phyloP scores from a whole-genome alignment of 1,140 invertebrate genomes.

The Scaptomyza graminum region DNA sequence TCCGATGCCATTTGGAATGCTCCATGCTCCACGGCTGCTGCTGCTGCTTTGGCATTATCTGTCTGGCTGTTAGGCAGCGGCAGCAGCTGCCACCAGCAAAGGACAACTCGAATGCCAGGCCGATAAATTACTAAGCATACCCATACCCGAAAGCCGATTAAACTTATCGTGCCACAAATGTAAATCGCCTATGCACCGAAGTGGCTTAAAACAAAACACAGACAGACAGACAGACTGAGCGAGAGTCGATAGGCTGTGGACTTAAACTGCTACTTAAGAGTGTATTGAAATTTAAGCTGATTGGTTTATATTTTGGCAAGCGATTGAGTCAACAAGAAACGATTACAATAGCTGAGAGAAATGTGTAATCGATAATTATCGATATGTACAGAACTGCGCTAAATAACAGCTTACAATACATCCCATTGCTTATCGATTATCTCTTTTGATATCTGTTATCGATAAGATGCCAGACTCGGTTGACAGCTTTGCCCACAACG shows the following conservation, averaged over 20 bases:
- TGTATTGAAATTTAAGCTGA: too few relatives aligned
- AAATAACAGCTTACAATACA: too few relatives aligned
- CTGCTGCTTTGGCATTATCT: constrained; percentile 8
- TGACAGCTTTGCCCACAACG: constrained; percentile 6
- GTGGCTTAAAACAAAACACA: neutral
- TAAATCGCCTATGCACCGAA: neutral
- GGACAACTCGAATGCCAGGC: constrained; percentile 14
- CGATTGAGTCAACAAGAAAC: too few relatives aligned
- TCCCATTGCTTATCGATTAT: neutral
- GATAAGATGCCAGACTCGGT: neutral
- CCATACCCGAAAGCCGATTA: constrained; percentile 19
- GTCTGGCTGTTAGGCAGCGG: neutral
- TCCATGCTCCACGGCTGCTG: neutral
- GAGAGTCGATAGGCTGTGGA: too few relatives aligned
- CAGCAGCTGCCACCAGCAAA: neutral
- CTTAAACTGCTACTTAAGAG: too few relatives aligned
- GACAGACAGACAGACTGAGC: too few relatives aligned
- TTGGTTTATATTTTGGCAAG: too few relatives aligned
- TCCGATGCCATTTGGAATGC: neutral
- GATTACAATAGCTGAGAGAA: too few relatives aligned
- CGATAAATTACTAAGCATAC: constrained; percentile 23
- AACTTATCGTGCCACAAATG: constrained; percentile 14
- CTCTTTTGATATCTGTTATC: neutral
- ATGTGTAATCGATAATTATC: too few relatives aligned
- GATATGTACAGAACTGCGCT: too few relatives aligned